Percentiles rank a stretch among this genome's conserved stretches.
Evolutionary conservation across 2,888 invertebrate species (phyloP).

Genomic region (Rhagonycha lutea): DNA sequence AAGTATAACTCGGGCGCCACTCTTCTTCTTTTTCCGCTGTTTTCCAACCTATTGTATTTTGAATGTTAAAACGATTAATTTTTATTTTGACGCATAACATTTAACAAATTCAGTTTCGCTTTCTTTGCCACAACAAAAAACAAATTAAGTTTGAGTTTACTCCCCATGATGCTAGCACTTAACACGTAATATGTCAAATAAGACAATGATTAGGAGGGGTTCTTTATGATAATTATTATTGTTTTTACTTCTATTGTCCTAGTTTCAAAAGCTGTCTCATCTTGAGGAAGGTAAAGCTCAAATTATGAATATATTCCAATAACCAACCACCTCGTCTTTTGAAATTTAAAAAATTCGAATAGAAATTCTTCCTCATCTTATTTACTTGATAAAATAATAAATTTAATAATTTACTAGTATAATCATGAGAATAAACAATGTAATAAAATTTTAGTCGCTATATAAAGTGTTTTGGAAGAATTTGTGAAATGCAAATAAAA

Average conservation of each 20-base stretch:
- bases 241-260: constrained; percentile 19
- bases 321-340: not conserved
- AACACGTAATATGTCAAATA: constrained; percentile 30
- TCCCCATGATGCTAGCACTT: constrained; percentile 31
- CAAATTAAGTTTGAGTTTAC: constrained; percentile 26
- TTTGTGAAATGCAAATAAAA: constrained; percentile 25
- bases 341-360: not conserved
- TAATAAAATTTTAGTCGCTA: not conserved
- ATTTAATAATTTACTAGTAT: not conserved
- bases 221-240: constrained; percentile 34
- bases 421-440: not conserved
- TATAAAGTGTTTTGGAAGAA: constrained; percentile 22
- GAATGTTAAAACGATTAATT: not conserved
- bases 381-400: not conserved
- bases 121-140: constrained; percentile 17
- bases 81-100: not conserved
- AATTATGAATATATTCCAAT: not conserved
- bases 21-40: not conserved
- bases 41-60: not conserved
- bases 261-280: not conserved
- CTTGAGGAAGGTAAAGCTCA: not conserved
- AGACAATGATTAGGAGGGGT: constrained; percentile 35
- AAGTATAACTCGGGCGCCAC: not conserved
- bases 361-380: not conserved
- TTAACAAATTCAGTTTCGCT: not conserved